Evolutionary conservation across 2,113 vertebrate species (phyloP), one percentile per base, ranked within the genome.

Genomic region (Furnarius figulus): DNA sequence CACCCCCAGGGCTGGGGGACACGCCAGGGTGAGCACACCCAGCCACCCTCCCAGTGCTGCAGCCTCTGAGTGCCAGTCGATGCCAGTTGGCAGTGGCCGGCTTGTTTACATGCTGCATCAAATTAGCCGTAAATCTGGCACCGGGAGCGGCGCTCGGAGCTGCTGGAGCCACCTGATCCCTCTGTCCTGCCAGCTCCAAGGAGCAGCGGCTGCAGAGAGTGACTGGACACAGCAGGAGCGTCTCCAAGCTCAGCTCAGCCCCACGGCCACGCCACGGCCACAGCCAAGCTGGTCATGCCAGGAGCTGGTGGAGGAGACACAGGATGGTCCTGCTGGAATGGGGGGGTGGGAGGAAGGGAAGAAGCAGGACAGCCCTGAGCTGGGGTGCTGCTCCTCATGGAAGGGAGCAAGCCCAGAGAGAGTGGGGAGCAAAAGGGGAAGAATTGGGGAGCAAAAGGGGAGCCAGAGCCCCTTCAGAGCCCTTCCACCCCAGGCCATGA

Each of bases 61-160:
- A 67, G 91, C 68, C 63, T 70, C 59, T 53, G 44, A 63, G 23
- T 44, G 81, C 84, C 35, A 53, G 42, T 78, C 20, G 39, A 72
- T 31, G 62, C 65, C 89, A 67, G 52, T 35, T 80, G 81, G 86
- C 66, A 58, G 49, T 75, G 82, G 59, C 37, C 40, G 10, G 50
- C 75, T 71, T 96, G 92, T 97, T 96, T 85, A 96, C 73, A 92
- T 21, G 39, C 53, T 47, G 80, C 71, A 83, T 92, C 70, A 94
- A 88, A 91, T 92, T 66, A 83, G 90, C 81, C 27, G 47, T 67
- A 82, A 80, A 82, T 84, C 83, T 94, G 90, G 86, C 93, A 81
- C 77, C 11, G 47, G 13, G 44, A 59, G 53, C 24, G 3, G 46
- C 27, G 47, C 86, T 79, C 23, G 2, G 92, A 90, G 86, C 93